Base-by-base conservation (phyloP, 1,140 invertebrate species). In the Tigriopus japonicus region DNA sequence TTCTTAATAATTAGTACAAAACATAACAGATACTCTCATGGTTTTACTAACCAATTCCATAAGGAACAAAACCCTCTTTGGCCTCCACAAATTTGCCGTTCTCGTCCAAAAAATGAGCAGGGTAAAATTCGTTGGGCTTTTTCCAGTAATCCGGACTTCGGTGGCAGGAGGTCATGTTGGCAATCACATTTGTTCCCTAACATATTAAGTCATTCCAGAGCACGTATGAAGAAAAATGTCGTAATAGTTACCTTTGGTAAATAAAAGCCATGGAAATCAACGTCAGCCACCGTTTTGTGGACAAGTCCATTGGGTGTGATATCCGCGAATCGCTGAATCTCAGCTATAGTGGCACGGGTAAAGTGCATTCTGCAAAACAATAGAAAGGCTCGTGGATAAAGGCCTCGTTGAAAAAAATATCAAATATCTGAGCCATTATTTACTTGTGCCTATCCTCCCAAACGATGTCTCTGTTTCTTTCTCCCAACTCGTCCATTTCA, bases 21-120 rank as follows among this genome's bases (percentile, higher is more conserved):
- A n/a, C n/a, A n/a, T n/a, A n/a, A 9, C 1, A 15, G 2, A 62
- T 15, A 13, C 14, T 42, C 24, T 35, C 28, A 5, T 35, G 28
- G 28, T 14, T 19, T 17, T 63, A 66, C 63, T 69, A 68, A 77
- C 84, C 84, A 68, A 77, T 71, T 23, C 83, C 83, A 65, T 85
- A 86, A 6, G 77, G 70, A 67, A 81, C 84, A 56, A 76, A 76
- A 53, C 79, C 74, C 7, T 74, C 67, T 45, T 75, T 73, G 23
- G 28, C 43, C 1, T 58, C 53, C 49, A 74, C 69, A 1, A 79
- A 62, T 63, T 77, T 73, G 13, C 80, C 81, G 43, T 82, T 74
- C n/a, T 83, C 67, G 70, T 77, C 69, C 0, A 83, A 53, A 65
- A 86, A 87, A 65, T 85, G 76, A 66, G 85, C 83, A 0, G 85